A percentile compares a stretch with the other conserved stretches of the same genome.
Evolutionary conservation across 2,888 invertebrate species (phyloP).

Genomic region (Marronus borbonicus): DNA sequence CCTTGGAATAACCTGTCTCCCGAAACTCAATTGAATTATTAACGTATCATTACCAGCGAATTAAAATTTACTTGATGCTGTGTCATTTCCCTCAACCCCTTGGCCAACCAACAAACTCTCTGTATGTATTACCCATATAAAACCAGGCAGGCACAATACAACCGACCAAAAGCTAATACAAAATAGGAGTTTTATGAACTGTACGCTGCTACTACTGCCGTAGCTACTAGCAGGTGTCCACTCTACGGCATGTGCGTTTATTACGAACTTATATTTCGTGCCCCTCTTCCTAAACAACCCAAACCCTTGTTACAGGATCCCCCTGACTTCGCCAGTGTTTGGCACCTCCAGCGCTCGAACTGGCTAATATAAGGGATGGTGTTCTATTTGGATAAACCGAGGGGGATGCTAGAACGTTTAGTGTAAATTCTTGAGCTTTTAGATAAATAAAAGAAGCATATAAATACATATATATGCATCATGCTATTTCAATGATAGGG

Average conservation of each 20-base stretch:
- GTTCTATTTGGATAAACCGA: slow-evolving; percentile 2
- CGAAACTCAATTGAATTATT: slow-evolving; percentile 35
- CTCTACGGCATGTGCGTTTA: slow-evolving; percentile 14
- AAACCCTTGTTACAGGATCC: background rate
- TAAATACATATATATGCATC: no score
- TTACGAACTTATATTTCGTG: slow-evolving; percentile 9
- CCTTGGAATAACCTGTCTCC: background rate
- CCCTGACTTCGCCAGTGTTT: background rate
- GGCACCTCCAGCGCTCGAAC: background rate
- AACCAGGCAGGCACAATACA: slow-evolving; percentile 3
- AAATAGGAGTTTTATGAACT: slow-evolving; percentile 17
- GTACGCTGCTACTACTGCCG: background rate
- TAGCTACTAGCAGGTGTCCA: slow-evolving; percentile 13
- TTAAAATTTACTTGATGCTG: slow-evolving; percentile 26
- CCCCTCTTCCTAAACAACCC: no score
- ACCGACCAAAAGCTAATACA: slow-evolving; percentile 1
- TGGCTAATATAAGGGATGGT: slow-evolving; percentile 8
- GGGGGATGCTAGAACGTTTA: slow-evolving; percentile 32
- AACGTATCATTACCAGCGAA: slow-evolving; percentile 36
- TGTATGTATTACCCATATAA: background rate
- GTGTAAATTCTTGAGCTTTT: slow-evolving; percentile 30
- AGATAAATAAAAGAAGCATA: slow-evolving; percentile 23
- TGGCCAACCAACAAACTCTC: background rate
- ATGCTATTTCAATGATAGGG: no score
- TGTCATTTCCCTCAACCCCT: background rate